Conservation (phyloP, 2,888 invertebrate species). For the Coelogynopora nodosa region DNA sequence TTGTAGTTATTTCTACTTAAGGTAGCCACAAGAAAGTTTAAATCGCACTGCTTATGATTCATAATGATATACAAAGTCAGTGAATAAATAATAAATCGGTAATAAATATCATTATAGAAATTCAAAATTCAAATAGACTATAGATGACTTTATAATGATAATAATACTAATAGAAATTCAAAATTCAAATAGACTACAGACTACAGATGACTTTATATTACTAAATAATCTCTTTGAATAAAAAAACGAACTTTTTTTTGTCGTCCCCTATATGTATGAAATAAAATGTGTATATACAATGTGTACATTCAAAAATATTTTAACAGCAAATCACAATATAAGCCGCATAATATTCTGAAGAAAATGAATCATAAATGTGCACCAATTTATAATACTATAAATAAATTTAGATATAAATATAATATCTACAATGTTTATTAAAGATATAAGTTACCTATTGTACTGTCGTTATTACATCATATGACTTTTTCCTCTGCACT, state of each 20-base stretch:
- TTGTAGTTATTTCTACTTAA: slow-evolving; percentile 28
- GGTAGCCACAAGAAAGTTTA: slow-evolving; percentile 31
- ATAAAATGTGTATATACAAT: too few relatives aligned
- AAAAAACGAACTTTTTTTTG: slow-evolving; percentile 16
- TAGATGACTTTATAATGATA: neutral
- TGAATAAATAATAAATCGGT: slow-evolving; percentile 28
- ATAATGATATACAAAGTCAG: neutral
- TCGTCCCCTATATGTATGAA: neutral
- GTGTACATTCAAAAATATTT: too few relatives aligned
- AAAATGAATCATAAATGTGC: too few relatives aligned
- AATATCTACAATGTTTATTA: too few relatives aligned
- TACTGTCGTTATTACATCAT: too few relatives aligned
- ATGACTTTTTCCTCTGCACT: too few relatives aligned
- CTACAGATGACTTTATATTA: slow-evolving; percentile 27
- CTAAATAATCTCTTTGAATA: slow-evolving; percentile 31
- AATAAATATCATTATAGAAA: slow-evolving; percentile 23
- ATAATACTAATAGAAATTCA: slow-evolving; percentile 28
- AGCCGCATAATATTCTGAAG: too few relatives aligned
- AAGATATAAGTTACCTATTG: too few relatives aligned
- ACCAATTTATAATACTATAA: too few relatives aligned
- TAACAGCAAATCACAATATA: too few relatives aligned
- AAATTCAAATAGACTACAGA: slow-evolving; percentile 27
- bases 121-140: slow-evolving; percentile 27
- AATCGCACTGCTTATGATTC: slow-evolving; percentile 29
- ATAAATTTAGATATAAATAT: too few relatives aligned